Percentiles rank a stretch among this genome's conserved stretches.
Conservation (phyloP, 2,888 invertebrate species). For the Mycalesis mineus region DNA sequence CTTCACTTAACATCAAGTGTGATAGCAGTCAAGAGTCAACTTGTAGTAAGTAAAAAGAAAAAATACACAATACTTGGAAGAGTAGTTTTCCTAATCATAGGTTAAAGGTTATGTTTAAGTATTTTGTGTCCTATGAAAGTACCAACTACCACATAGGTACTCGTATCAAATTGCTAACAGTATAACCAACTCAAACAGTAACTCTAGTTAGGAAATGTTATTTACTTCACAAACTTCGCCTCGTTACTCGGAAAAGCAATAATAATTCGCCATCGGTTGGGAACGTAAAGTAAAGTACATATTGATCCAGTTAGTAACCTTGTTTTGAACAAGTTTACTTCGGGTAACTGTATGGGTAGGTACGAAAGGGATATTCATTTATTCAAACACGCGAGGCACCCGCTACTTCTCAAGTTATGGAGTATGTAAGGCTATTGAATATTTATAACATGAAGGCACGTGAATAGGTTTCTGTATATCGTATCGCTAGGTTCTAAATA, state of each 20-base stretch:
- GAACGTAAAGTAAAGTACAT: background rate
- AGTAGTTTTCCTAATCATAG: too few relatives aligned
- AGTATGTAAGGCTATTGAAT: background rate
- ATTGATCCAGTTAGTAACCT: slow-evolving; percentile 2
- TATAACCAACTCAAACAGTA: background rate
- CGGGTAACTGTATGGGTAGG: background rate
- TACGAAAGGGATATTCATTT: slow-evolving; percentile 1
- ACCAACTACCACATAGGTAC: too few relatives aligned
- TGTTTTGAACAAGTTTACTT: background rate
- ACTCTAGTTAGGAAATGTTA: background rate
- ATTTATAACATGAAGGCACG: background rate
- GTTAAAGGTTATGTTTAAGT: too few relatives aligned
- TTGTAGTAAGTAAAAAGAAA: too few relatives aligned
- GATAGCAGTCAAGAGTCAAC: too few relatives aligned
- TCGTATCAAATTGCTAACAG: too few relatives aligned
- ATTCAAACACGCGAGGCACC: background rate
- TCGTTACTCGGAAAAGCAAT: slow-evolving; percentile 2
- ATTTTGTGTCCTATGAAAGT: too few relatives aligned
- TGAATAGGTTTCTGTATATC: background rate
- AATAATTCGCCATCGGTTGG: background rate
- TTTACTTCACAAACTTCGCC: background rate
- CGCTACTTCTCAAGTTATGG: background rate
- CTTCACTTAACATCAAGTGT: too few relatives aligned
- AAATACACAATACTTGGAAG: too few relatives aligned
- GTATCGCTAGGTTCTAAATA: too few relatives aligned